Conservation (phyloP, 2,888 invertebrate species). For the Pseudococcus jackbeardsleyi region DNA sequence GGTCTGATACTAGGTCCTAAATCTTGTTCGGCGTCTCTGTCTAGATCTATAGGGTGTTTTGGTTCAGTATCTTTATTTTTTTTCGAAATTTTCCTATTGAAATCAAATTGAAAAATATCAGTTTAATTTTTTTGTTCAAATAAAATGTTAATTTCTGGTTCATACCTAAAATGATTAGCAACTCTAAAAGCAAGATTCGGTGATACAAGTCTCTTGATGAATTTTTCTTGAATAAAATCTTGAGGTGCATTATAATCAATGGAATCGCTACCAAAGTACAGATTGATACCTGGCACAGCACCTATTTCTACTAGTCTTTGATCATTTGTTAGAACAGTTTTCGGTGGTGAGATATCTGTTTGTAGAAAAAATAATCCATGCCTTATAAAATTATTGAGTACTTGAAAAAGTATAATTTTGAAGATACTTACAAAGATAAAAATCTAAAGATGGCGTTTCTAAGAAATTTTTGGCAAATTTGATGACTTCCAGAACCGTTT, state of each 20-base stretch:
- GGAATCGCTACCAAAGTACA: constrained; percentile 76
- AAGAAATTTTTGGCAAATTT: constrained; percentile 83
- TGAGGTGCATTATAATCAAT: constrained; percentile 67
- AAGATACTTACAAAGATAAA: constrained; percentile 82
- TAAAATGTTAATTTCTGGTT: neutral
- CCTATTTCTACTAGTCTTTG: constrained; percentile 79
- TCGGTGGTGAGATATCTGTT: constrained; percentile 88
- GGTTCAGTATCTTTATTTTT: neutral
- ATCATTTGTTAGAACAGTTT: constrained; percentile 76
- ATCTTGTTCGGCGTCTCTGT: constrained; percentile 8
- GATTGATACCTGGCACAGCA: constrained; percentile 84
- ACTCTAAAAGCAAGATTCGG: constrained; percentile 78
- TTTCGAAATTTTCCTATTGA: neutral
- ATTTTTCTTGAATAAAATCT: constrained; percentile 71
- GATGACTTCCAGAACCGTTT: constrained; percentile 79
- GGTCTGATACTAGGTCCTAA: constrained; percentile 5
- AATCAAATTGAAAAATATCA: neutral
- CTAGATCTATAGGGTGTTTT: neutral
- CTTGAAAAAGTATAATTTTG: neutral
- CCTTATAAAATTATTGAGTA: neutral
- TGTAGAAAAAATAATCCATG: neutral
- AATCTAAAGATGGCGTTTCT: constrained; percentile 76
- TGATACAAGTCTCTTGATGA: constrained; percentile 76
- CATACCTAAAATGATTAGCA: constrained; percentile 71
- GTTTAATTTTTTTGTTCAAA: neutral